A percentile compares a stretch with the other conserved stretches of the same genome.
Evolutionary conservation across 2,888 invertebrate genomes (phyloP).

Genomic region (Chouioia cunea): DNA sequence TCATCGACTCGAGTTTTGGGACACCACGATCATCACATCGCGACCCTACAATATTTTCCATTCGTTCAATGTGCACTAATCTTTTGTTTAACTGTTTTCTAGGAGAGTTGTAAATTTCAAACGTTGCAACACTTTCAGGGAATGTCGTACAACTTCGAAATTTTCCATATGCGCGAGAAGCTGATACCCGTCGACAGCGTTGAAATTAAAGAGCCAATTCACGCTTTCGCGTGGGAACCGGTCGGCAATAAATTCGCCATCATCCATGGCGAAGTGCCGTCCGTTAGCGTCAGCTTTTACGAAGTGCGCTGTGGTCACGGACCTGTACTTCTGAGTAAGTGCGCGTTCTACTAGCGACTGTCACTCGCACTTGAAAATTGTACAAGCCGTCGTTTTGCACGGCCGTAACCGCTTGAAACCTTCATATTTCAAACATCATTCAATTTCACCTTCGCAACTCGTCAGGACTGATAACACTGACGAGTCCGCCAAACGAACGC

Average conservation of each 20-base stretch:
- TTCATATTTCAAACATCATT: too few relatives aligned
- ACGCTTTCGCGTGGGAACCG: constrained; percentile 99
- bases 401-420: too few relatives aligned
- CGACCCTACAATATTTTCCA: constrained; percentile 10
- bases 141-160: constrained; percentile 98
- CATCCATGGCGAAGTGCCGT: constrained; percentile 92
- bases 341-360: constrained; percentile 1
- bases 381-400: too few relatives aligned
- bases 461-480: too few relatives aligned
- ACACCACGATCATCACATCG: constrained; percentile 18
- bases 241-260: constrained; percentile 96
- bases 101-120: constrained; percentile 47
- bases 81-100: constrained; percentile 32
- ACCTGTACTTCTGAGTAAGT: constrained; percentile 88
- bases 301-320: constrained; percentile 92
- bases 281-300: constrained; percentile 91
- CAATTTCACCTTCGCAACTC: too few relatives aligned
- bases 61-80: constrained; percentile 31
- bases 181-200: constrained; percentile 98
- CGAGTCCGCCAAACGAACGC: too few relatives aligned
- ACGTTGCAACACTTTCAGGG: constrained; percentile 70
- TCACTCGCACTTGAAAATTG: too few relatives aligned
- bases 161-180: constrained; percentile 98
- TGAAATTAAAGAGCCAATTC: constrained; percentile 92
- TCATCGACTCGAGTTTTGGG: constrained; percentile 35